phyloP scores from a whole-genome alignment of 1,140 invertebrate genomes.

The Prorops nasuta region DNA sequence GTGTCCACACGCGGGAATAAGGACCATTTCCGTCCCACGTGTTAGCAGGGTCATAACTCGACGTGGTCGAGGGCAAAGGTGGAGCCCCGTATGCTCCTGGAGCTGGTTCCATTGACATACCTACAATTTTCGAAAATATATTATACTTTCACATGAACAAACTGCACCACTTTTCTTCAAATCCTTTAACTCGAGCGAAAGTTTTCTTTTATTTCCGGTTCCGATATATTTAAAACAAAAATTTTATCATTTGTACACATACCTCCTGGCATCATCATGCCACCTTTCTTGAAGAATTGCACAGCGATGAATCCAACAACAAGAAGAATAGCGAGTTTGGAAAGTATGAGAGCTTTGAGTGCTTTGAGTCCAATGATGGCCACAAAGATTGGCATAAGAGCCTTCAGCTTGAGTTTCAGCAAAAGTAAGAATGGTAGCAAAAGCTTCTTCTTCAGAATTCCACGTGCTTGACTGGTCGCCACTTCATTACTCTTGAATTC shows the following conservation, averaged over 20 bases:
- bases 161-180: no score
- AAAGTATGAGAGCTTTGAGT: slow-evolving; percentile 77
- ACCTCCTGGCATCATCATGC: slow-evolving; percentile 46
- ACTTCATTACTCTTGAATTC: slow-evolving; percentile 69
- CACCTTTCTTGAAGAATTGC: slow-evolving; percentile 70
- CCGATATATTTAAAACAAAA: slow-evolving; percentile 2
- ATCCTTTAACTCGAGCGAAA: no score
- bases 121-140: no score
- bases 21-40: slow-evolving; percentile 69
- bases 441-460: slow-evolving; percentile 77
- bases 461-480: slow-evolving; percentile 67
- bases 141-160: no score
- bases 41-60: slow-evolving; percentile 53
- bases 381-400: slow-evolving; percentile 78
- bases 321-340: slow-evolving; percentile 75
- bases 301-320: slow-evolving; percentile 77
- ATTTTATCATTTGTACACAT: slow-evolving; percentile 22
- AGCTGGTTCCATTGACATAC: slow-evolving; percentile 71
- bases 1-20: slow-evolving; percentile 73
- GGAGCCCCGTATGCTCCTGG: slow-evolving; percentile 63
- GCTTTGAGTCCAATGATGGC: slow-evolving; percentile 77
- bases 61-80: slow-evolving; percentile 59
- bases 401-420: slow-evolving; percentile 80
- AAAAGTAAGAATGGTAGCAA: slow-evolving; percentile 74
- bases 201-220: not conserved